These are phyloP conservation scores for Nezara viridula DNA, from an alignment of 2,888 invertebrate species.

Conservation along the genomic window DNA sequence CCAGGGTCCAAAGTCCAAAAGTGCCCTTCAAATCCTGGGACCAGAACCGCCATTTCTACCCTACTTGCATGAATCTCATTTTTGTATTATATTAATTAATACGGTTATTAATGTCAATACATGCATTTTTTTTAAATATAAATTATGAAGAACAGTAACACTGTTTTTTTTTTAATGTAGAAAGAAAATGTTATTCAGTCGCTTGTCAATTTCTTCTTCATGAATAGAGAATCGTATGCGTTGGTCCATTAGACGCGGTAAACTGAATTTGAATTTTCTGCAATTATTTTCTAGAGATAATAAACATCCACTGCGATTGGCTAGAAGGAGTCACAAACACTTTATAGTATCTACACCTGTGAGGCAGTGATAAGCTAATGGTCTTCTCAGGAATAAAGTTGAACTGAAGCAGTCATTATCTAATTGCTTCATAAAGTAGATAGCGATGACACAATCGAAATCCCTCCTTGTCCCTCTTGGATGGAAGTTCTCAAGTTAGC, in stretches of 20 bases:
- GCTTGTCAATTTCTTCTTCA: too few species aligned
- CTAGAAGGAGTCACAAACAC: neutral
- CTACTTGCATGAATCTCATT: too few species aligned
- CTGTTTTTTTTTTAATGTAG: too few species aligned
- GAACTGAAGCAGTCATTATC: neutral
- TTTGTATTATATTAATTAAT: too few species aligned
- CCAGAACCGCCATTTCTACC: too few species aligned
- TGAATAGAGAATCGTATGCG: too few species aligned
- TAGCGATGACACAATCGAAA: neutral
- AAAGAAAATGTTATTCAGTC: too few species aligned
- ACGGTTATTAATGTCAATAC: too few species aligned
- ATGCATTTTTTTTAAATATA: too few species aligned
- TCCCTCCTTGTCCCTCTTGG: neutral
- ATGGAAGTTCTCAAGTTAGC: neutral
- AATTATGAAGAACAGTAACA: too few species aligned
- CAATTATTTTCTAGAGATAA: neutral
- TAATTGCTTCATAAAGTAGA: slow-evolving; percentile 4
- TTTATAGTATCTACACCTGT: neutral
- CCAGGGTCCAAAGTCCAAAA: too few species aligned
- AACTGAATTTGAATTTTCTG: neutral
- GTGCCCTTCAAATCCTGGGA: too few species aligned
- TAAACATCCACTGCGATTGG: neutral
- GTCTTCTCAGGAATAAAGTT: neutral
- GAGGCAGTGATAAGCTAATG: slow-evolving; percentile 1
- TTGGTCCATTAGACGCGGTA: neutral